Percentiles rank a stretch among this genome's conserved stretches.
Evolutionary conservation across 2,797 vertebrate species (phyloP).

Genomic region (Pseudocheirus occidentalis): DNA sequence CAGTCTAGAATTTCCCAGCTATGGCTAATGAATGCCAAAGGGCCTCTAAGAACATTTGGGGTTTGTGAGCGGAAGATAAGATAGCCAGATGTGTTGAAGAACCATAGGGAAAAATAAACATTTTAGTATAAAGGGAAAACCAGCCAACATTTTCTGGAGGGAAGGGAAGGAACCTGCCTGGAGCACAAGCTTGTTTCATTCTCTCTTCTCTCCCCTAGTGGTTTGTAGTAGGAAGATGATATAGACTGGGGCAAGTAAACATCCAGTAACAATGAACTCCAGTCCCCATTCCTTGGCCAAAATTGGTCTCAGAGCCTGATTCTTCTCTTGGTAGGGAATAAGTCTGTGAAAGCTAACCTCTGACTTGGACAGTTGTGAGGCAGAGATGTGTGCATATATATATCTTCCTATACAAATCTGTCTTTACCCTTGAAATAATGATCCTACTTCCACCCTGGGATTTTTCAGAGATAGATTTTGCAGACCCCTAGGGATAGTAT

Average conservation of each 20-base stretch:
- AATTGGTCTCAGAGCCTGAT: neutral
- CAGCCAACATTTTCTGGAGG: slow-evolving; percentile 27
- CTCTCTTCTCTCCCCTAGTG: slow-evolving; percentile 23
- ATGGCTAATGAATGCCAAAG: slow-evolving; percentile 78
- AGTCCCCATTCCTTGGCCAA: neutral
- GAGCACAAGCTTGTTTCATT: neutral
- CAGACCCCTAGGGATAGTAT: neutral
- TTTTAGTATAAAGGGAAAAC: slow-evolving; percentile 64
- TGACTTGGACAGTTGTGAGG: neutral
- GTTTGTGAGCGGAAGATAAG: slow-evolving; percentile 60
- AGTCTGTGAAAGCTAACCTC: neutral
- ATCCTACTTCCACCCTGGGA: neutral
- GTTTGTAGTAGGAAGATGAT: neutral
- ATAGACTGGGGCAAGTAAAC: neutral
- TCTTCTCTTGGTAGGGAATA: neutral
- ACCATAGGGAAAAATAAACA: slow-evolving; percentile 72
- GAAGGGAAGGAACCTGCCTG: slow-evolving; percentile 6
- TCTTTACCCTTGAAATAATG: neutral
- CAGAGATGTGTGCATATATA: neutral
- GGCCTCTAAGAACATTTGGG: slow-evolving; percentile 84
- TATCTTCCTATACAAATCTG: neutral
- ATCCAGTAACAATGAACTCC: neutral
- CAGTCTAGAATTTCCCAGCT: slow-evolving; percentile 83
- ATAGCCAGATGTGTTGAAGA: slow-evolving; percentile 80
- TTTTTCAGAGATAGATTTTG: neutral